Base-by-base conservation (phyloP, 2,797 vertebrate species). In the Acropternis orthonyx region DNA sequence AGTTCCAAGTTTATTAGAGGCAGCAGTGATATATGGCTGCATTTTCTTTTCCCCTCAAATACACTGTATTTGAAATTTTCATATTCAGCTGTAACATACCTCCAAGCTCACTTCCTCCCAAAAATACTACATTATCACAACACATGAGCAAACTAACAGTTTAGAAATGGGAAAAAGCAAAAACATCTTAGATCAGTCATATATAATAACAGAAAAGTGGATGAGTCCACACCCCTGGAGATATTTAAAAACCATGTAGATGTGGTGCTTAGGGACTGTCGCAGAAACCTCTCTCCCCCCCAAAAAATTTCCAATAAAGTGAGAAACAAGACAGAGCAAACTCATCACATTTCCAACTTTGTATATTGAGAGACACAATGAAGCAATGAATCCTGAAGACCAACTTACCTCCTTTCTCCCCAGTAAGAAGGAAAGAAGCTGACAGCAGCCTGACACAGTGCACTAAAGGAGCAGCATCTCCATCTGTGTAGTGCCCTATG, bases 391-490 rank as follows among this genome's bases (percentile, higher is more conserved):
- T 21, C 27, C 19, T 39, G 9, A 36, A 74, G 4, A 43, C 52
- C 55, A 34, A 75, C 97, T 94, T 87, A 99, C 99, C 99, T 62
- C 98, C 98, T 91, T 98, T 99, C 74, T 98, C 98, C 61, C 99
- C 99, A 1, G 98, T 99, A 51, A 99, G 98, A 37, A 99, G 97
- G 94, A 99, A 99, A 22, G 99, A 99, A 26, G 99, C 99, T 4
- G 99, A 98, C 19, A 99, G 97, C 79, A 99, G 98, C 48, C 99
- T 98, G 30, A 99, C 98, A 14, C 99, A 99, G 88, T 99, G 99
- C 80, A 99, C 98, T n/a, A 99, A 95, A 10, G 99, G 99, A 63
- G 98, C 99, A 58, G 97, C 97, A 65, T 96, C 97, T 10, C 96
- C 97, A 93, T 99, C 99, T 0, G 98, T 98, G 6, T 99, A 98